Base-by-base conservation (phyloP, 2,888 invertebrate species). In the Caenorhabditis plicata region DNA sequence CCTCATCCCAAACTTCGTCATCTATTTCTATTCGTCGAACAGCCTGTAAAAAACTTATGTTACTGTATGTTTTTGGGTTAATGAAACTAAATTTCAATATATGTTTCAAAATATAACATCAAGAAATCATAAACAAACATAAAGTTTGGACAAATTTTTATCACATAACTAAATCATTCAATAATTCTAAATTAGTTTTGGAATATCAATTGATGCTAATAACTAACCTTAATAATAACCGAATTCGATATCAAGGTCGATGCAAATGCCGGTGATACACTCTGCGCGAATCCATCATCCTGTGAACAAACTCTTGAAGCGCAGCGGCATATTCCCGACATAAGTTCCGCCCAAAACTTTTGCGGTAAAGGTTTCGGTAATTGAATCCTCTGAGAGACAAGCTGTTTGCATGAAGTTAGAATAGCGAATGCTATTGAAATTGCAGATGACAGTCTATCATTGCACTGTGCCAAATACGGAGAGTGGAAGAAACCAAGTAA, bases 1-100 rank as follows among this genome's bases (percentile, higher is more conserved):
- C 66, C 15, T 74, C 72, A 42, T 78, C 78, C 78, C 78, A 78
- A 17, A 78, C 56, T 20, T 65, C 61, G 35, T 78, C 78, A 8
- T 77, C 77, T 20, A 77, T 45, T 9, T 68, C 71, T 17, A 78
- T 66, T 36, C 74, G 43, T 17, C 74, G 55, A 4, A 78, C 66
- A 0, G 71, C 77, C 56, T 73, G 47, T 36, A 73, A 49, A 8
- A 9, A 9, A 19, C 27, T n/a, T n/a, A 11, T 13, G 31, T 13
- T 36, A n/a, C n/a, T 36, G 17, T 13, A 36, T 36, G 9, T 11
- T 36, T 36, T 36, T 9, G 8, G 17, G 8, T n/a, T 15, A 36
- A 9, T 29, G 9, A 11, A 13, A 9, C 31, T 29, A n/a, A n/a
- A n/a, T n/a, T n/a, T n/a, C n/a, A n/a, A 13, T 9, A 13, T 29